A percentile compares a stretch with the other conserved stretches of the same genome.
Conservation (phyloP, 2,888 invertebrate genomes). For the Dicycla oo region DNA sequence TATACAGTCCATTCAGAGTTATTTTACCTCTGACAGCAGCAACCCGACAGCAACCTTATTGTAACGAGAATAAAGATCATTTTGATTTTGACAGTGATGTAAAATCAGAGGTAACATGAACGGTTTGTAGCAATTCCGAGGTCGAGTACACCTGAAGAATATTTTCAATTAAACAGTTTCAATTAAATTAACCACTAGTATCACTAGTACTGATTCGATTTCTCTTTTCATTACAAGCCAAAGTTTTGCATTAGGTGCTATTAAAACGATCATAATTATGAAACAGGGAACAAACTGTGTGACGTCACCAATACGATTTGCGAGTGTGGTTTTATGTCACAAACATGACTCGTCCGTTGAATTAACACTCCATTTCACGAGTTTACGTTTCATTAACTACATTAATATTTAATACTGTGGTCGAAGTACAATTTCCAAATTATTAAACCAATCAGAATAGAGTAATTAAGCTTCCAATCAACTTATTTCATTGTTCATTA, state of each 20-base stretch:
- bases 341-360: conserved; percentile 57
- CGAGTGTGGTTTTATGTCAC: conserved; percentile 62
- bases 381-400: conserved; percentile 50
- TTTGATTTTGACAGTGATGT: neutral
- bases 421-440: conserved; percentile 9
- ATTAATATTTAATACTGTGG: conserved; percentile 41
- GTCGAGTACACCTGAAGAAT: neutral
- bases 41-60: neutral
- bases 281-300: conserved; percentile 32
- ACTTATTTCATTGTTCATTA: neutral
- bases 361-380: conserved; percentile 57
- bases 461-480: conserved; percentile 5
- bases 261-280: conserved; percentile 1
- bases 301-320: conserved; percentile 36
- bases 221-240: neutral
- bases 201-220: too few species aligned
- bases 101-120: neutral
- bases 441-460: conserved; percentile 15
- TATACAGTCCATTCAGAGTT: too few species aligned
- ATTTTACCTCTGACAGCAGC: neutral
- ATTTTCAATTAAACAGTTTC: neutral
- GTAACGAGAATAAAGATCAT: neutral
- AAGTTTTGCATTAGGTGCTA: neutral
- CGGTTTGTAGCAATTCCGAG: too few species aligned
- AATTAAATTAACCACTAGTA: neutral